These are phyloP conservation scores for Thereva unica DNA, from an alignment of 2,888 invertebrate species.

Conservation along the genomic window DNA sequence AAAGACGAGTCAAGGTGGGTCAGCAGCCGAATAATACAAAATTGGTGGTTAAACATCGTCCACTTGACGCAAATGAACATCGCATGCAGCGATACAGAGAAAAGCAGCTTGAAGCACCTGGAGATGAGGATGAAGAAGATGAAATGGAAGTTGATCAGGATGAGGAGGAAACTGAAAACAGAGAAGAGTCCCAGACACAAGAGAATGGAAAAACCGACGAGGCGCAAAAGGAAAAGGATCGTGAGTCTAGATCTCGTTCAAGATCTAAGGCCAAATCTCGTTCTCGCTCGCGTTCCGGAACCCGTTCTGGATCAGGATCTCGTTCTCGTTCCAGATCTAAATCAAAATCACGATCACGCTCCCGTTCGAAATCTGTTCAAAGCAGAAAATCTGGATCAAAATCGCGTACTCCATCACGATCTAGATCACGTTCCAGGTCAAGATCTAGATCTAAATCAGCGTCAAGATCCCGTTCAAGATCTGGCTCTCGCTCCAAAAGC, in stretches of 20 bases:
- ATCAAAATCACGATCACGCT: slow-evolving; percentile 34
- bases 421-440: slow-evolving; percentile 43
- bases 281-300: slow-evolving; percentile 50
- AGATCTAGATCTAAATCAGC: slow-evolving; percentile 54
- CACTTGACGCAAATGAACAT: slow-evolving; percentile 82
- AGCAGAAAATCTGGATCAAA: slow-evolving; percentile 48
- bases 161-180: slow-evolving; percentile 50
- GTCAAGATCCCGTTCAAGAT: slow-evolving; percentile 47
- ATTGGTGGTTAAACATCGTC: slow-evolving; percentile 87
- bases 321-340: slow-evolving; percentile 42
- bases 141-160: slow-evolving; percentile 61
- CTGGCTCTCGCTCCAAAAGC: slow-evolving; percentile 51
- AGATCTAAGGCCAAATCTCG: slow-evolving; percentile 52
- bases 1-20: slow-evolving; percentile 80
- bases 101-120: slow-evolving; percentile 84
- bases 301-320: slow-evolving; percentile 48
- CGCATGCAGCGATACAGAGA: slow-evolving; percentile 85
- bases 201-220: slow-evolving; percentile 40
- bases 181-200: slow-evolving; percentile 50
- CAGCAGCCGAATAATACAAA: slow-evolving; percentile 61
- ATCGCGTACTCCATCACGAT: slow-evolving; percentile 58
- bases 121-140: slow-evolving; percentile 71
- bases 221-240: slow-evolving; percentile 50
- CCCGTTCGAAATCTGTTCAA: slow-evolving; percentile 35
- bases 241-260: slow-evolving; percentile 48